Conservation (phyloP, 2,113 vertebrate species). For the Psilopogon haemacephalus region DNA sequence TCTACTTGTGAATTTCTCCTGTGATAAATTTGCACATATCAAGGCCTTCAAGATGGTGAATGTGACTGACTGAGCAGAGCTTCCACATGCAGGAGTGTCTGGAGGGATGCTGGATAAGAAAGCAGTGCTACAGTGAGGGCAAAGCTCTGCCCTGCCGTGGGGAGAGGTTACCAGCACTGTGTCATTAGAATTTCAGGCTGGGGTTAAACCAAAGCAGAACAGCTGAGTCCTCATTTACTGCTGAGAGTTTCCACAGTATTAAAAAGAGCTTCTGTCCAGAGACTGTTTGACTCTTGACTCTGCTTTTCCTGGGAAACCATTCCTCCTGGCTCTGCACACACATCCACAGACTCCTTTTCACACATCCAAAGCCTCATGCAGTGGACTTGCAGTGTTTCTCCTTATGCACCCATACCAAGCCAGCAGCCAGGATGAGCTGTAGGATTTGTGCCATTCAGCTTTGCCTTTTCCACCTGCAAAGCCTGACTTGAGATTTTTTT, state of each 20-base stretch:
- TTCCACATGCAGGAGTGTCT: background rate
- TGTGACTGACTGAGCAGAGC: constrained; percentile 58
- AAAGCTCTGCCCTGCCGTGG: background rate
- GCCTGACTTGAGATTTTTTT: background rate
- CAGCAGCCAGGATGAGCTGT: background rate
- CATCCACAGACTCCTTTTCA: background rate
- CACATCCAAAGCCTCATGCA: background rate
- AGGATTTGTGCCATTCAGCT: background rate
- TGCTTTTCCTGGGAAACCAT: background rate
- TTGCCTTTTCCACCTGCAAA: background rate
- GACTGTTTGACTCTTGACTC: background rate
- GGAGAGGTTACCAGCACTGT: background rate
- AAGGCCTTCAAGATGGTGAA: constrained; percentile 74
- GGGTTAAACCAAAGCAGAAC: constrained; percentile 31
- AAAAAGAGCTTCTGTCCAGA: background rate
- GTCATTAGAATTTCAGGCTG: background rate
- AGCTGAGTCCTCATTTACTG: background rate
- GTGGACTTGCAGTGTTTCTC: background rate
- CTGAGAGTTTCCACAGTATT: background rate
- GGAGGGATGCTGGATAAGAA: background rate
- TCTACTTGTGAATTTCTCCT: constrained; percentile 75
- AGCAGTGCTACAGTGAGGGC: background rate
- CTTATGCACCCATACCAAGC: background rate
- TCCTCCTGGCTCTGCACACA: background rate
- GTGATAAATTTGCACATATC: constrained; percentile 72